Percentiles rank a stretch among this genome's conserved stretches.
phyloP scores from a whole-genome alignment of 2,888 invertebrate species.

The Parascotia fuliginaria region DNA sequence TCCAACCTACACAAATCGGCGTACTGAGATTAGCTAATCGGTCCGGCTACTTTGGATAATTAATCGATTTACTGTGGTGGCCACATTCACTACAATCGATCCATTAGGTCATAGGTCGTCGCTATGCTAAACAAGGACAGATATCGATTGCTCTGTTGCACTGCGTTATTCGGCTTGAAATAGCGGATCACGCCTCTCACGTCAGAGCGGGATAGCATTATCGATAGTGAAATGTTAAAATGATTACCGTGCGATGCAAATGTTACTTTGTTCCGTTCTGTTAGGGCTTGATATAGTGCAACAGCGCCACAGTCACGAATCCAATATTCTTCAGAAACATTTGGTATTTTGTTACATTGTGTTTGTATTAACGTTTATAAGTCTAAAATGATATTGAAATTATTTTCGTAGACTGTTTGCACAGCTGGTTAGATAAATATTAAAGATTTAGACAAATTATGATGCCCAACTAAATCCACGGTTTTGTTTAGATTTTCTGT shows the following conservation, averaged over 20 bases:
- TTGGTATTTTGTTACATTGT: slow-evolving; percentile 76
- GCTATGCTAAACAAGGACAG: slow-evolving; percentile 73
- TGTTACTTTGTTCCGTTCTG: slow-evolving; percentile 55
- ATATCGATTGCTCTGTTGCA: slow-evolving; percentile 67
- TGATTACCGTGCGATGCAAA: slow-evolving; percentile 63
- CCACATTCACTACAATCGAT: slow-evolving; percentile 80
- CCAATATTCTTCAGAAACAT: slow-evolving; percentile 69
- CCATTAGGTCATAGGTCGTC: slow-evolving; percentile 81
- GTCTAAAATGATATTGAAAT: slow-evolving; percentile 58
- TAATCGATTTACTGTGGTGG: slow-evolving; percentile 71
- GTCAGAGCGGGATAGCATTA: slow-evolving; percentile 75
- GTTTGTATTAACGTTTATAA: slow-evolving; percentile 67
- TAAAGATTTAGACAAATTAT: slow-evolving; percentile 22
- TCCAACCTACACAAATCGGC: slow-evolving; percentile 33
- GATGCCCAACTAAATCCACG: slow-evolving; percentile 17
- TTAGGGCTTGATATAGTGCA: slow-evolving; percentile 60
- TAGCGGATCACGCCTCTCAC: slow-evolving; percentile 81
- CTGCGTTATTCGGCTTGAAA: slow-evolving; percentile 70
- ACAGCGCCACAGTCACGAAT: slow-evolving; percentile 64
- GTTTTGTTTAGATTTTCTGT: not conserved
- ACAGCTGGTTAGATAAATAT: slow-evolving; percentile 37
- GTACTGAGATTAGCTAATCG: slow-evolving; percentile 57
- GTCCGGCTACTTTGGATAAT: slow-evolving; percentile 66
- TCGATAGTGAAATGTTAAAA: slow-evolving; percentile 77
- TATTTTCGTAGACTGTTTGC: slow-evolving; percentile 61